Base-by-base conservation (phyloP, 2,113 vertebrate genomes). In the Hippocampus comes region DNA sequence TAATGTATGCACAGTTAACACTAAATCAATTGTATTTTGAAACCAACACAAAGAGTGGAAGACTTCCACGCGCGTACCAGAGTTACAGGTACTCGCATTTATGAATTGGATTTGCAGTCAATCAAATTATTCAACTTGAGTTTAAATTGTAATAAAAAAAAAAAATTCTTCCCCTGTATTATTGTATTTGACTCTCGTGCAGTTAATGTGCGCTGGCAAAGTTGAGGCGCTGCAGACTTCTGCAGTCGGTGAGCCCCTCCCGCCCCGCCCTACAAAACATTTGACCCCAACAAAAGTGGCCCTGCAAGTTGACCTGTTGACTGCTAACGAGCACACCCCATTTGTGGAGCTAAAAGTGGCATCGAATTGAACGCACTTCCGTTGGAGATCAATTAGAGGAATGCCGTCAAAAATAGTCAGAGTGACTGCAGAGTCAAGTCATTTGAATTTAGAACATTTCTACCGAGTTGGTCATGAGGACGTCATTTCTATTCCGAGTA, bases 231-330 rank as follows among this genome's bases (percentile, higher is more conserved):
- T 56, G 53, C 53, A 4, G 53, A n/a, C 59, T 18, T 30, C 15
- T 34, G 15, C 60, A 71, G 66, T 63, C 68, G 53, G 55, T 77
- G 84, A 85, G 67, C 59, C 59, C 59, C 15, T 74, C 21, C 48
- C 55, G 21, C 10, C 77, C 42, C 17, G 76, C 48, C 18, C 18
- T 20, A 17, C 46, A 23, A 79, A 83, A 78, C 70, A 55, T 70
- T 81, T 63, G 82, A 78, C 83, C 79, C 79, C 68, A 27, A 68
- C 60, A 23, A 42, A 27, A 66, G 67, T 11, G 65, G 69, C 73
- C 67, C 38, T 53, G 27, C 38, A 34, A 55, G 46, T 43, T 55
- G 43, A 68, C 23, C 65, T 53, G 48, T 69, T 84, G 80, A 84
- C 70, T 73, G 70, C 69, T 67, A 69, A 74, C 43, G 23, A 41